These are phyloP conservation scores for Xenus cinereus DNA, from an alignment of 2,113 vertebrate genomes.

Conservation along the genomic window DNA sequence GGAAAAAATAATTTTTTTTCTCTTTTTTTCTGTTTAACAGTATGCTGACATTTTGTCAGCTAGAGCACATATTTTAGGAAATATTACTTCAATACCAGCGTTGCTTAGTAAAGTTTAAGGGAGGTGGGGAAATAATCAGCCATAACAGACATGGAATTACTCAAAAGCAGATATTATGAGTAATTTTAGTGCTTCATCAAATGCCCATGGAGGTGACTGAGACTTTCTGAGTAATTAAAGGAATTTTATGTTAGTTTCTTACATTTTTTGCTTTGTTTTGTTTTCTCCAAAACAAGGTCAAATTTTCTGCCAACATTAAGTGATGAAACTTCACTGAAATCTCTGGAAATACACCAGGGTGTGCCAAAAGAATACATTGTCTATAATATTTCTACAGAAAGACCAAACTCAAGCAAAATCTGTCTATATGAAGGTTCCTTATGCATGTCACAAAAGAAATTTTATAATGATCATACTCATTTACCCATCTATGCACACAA, in stretches of 20 bases:
- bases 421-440: not conserved
- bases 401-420: not conserved
- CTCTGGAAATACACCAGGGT: not conserved
- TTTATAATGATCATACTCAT: not conserved
- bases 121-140: not conserved
- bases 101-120: not conserved
- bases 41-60: not conserved
- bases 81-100: not conserved
- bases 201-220: not conserved
- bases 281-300: not conserved
- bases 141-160: not conserved
- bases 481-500: not conserved
- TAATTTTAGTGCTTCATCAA: not conserved
- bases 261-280: not conserved
- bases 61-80: not conserved
- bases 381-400: not conserved
- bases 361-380: not conserved
- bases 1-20: not conserved
- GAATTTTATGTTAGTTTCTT: not conserved
- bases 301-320: not conserved
- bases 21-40: not conserved
- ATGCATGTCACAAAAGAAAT: not conserved
- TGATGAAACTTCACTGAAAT: not conserved
- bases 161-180: not conserved
- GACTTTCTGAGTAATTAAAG: not conserved